phyloP scores from a whole-genome alignment of 2,113 vertebrate species.

The Nematolebias whitei region DNA sequence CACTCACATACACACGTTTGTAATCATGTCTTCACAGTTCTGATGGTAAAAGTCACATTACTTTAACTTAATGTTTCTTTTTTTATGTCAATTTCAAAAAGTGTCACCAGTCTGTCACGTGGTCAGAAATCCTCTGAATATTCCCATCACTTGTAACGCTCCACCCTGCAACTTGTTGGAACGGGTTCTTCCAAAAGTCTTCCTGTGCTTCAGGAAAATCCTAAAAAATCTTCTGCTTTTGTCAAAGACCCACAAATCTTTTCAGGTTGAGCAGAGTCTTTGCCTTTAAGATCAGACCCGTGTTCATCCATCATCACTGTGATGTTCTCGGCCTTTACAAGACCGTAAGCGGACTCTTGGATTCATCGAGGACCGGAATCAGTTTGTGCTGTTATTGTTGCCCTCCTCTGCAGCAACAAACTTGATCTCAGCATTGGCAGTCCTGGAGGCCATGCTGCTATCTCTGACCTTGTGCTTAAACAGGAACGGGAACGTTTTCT shows the following conservation, averaged over 20 bases:
- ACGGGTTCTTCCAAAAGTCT: neutral
- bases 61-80: neutral
- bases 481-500: constrained; percentile 84
- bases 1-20: too few relatives aligned
- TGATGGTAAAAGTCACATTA: neutral
- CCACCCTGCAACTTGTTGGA: neutral
- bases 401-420: constrained; percentile 82
- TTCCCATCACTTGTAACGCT: neutral
- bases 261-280: neutral
- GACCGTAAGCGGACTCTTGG: neutral
- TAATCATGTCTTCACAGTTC: neutral
- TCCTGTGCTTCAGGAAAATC: neutral
- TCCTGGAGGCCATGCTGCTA: constrained; percentile 80
- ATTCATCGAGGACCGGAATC: constrained; percentile 23
- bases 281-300: neutral
- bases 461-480: constrained; percentile 84
- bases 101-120: neutral
- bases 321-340: neutral
- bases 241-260: neutral
- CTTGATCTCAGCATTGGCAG: constrained; percentile 86
- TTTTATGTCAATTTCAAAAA: neutral
- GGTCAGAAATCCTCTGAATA: neutral
- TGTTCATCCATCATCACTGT: neutral
- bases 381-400: constrained; percentile 73
- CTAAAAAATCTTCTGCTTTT: neutral